These are phyloP conservation scores for Typhlomys cinereus DNA, from an alignment of 2,113 vertebrate genomes.

Conservation along the genomic window DNA sequence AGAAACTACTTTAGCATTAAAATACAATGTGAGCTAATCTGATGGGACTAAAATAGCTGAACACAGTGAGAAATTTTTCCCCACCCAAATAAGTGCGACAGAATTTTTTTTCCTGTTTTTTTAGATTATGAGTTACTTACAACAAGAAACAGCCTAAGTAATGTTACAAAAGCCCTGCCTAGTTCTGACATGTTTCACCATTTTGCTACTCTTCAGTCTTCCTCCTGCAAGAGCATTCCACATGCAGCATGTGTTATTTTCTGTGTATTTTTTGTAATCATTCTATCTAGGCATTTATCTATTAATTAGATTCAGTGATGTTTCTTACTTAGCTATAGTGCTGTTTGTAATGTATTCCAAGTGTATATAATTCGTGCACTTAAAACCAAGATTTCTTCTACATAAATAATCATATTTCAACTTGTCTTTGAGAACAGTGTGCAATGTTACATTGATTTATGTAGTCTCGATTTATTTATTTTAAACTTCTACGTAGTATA, in stretches of 20 bases:
- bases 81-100: not conserved
- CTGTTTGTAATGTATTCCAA: not conserved
- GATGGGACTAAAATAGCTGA: not conserved
- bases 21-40: not conserved
- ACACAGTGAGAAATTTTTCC: slow-evolving; percentile 4
- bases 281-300: not conserved
- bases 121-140: not conserved
- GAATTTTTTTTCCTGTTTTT: not conserved
- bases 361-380: not conserved
- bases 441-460: not conserved
- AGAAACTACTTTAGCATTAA: slow-evolving; percentile 27
- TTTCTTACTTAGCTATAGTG: no score
- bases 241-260: not conserved
- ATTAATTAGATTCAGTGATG: slow-evolving; percentile 1
- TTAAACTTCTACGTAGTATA: not conserved
- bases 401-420: not conserved
- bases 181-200: not conserved
- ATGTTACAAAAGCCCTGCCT: not conserved
- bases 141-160: slow-evolving; percentile 13
- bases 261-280: not conserved
- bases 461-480: not conserved
- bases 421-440: slow-evolving; percentile 21
- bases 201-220: not conserved
- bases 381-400: slow-evolving; percentile 28
- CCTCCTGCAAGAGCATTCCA: not conserved